A percentile compares a stretch with the other conserved stretches of the same genome.
phyloP scores from a whole-genome alignment of 2,888 invertebrate species.

The Pollenia griseotomentosa region DNA sequence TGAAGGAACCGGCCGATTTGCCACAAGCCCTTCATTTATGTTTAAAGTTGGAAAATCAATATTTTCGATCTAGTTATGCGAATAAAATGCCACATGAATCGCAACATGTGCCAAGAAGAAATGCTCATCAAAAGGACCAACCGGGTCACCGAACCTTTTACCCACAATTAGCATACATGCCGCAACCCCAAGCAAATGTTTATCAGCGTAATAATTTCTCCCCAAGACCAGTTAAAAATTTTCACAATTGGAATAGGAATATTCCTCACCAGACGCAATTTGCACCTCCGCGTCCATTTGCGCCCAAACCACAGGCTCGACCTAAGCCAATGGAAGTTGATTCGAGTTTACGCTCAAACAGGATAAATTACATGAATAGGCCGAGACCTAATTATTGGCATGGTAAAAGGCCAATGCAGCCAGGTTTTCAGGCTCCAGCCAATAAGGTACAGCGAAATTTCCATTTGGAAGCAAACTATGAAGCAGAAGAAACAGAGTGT shows the following conservation, averaged over 20 bases:
- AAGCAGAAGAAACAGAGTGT: too few relatives aligned
- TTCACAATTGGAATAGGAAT: not conserved
- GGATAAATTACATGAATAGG: slow-evolving; percentile 37
- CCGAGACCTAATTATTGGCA: not conserved
- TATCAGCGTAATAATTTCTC: not conserved
- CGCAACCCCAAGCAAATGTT: not conserved
- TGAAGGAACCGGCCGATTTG: slow-evolving; percentile 16
- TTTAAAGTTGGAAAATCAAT: slow-evolving; percentile 32
- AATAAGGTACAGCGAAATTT: too few relatives aligned
- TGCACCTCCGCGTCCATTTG: not conserved
- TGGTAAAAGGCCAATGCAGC: too few relatives aligned
- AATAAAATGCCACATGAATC: not conserved
- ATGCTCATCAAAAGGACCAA: not conserved
- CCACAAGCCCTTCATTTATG: slow-evolving; percentile 17
- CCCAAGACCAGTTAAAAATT: not conserved
- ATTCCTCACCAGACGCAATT: not conserved
- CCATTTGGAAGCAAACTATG: too few relatives aligned
- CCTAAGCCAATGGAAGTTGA: slow-evolving; percentile 4
- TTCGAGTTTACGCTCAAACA: slow-evolving; percentile 2
- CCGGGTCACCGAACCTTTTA: not conserved
- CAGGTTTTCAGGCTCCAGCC: too few relatives aligned
- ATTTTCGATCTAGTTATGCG: not conserved
- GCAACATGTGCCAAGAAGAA: too few relatives aligned
- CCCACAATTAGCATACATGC: not conserved
- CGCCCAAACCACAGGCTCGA: not conserved